phyloP scores from a whole-genome alignment of 2,888 invertebrate species.

The Mythimna loreyi region DNA sequence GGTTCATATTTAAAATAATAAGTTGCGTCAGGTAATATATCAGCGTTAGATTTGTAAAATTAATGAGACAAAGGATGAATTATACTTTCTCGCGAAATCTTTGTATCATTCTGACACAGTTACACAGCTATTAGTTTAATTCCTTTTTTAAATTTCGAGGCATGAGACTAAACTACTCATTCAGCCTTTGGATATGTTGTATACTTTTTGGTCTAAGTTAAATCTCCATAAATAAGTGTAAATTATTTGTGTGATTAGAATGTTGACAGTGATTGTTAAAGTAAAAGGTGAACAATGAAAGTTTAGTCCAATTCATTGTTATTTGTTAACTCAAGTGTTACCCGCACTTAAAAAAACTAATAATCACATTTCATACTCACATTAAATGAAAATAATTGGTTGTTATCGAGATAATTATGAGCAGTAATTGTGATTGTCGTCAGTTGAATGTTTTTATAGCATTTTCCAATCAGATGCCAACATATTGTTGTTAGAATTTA shows the following conservation, averaged over 20 bases:
- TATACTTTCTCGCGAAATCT: constrained; percentile 31
- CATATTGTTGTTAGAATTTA: background rate
- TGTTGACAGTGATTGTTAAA: constrained; percentile 9
- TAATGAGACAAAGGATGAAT: constrained; percentile 23
- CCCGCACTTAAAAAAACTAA: background rate
- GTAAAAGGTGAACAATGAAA: constrained; percentile 33
- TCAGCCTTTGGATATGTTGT: background rate
- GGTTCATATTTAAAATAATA: background rate
- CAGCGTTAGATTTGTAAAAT: constrained; percentile 4
- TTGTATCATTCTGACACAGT: background rate
- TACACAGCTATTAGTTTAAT: too few relatives aligned
- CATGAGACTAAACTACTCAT: background rate
- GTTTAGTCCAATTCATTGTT: background rate
- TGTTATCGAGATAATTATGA: background rate
- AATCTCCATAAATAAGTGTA: background rate
- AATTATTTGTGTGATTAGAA: background rate
- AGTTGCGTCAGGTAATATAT: background rate
- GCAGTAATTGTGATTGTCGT: background rate
- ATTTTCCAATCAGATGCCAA: background rate
- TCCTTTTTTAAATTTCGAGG: background rate
- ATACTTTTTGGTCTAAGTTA: background rate
- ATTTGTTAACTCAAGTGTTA: constrained; percentile 15
- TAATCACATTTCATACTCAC: background rate
- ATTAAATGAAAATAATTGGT: background rate
- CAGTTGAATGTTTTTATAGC: background rate